These are phyloP conservation scores for Ispidina lecontei DNA, from an alignment of 2,797 vertebrate species.

Conservation along the genomic window DNA sequence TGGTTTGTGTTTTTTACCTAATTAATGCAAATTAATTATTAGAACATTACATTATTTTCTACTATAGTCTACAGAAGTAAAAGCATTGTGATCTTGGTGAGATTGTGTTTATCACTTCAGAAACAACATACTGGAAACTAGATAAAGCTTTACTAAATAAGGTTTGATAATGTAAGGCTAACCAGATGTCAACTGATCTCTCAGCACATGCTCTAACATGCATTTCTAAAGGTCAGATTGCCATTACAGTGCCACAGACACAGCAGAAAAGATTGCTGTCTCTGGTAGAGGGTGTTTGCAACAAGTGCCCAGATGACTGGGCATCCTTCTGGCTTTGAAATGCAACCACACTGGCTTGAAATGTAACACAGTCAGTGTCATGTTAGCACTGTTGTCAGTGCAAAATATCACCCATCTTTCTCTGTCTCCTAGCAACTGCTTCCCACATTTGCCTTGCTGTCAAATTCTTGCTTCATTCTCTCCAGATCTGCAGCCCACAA, in stretches of 20 bases:
- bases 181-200: not conserved
- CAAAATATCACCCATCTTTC: slow-evolving; percentile 9
- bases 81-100: not conserved
- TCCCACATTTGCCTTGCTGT: slow-evolving; percentile 36
- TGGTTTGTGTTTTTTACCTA: not conserved
- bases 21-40: not conserved
- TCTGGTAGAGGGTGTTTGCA: not conserved
- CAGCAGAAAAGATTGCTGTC: not conserved
- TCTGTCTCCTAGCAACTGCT: slow-evolving; percentile 47
- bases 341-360: not conserved
- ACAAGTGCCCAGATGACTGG: not conserved
- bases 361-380: not conserved
- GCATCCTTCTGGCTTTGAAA: not conserved
- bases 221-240: not conserved
- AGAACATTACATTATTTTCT: not conserved
- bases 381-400: not conserved
- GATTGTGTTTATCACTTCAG: not conserved
- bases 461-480: slow-evolving; percentile 28
- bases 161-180: not conserved
- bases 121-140: not conserved
- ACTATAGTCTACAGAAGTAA: not conserved
- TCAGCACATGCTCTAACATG: not conserved
- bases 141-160: not conserved
- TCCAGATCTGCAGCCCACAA: not conserved
- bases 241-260: not conserved